phyloP scores from a whole-genome alignment of 2,888 invertebrate species.

The Andrena marginata region DNA sequence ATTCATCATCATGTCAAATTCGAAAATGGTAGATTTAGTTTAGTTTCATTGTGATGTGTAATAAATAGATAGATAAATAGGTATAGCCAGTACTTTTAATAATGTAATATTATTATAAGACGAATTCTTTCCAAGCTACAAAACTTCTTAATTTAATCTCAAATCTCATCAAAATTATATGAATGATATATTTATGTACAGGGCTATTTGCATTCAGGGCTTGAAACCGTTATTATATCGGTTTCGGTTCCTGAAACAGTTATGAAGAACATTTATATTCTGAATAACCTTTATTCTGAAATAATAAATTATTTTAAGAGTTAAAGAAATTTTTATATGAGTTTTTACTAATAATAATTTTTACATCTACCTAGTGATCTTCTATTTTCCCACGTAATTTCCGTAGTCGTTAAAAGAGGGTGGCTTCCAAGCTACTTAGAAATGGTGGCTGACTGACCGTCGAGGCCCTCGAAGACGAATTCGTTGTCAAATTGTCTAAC shows the following conservation, averaged over 20 bases:
- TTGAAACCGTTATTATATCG: too few relatives aligned
- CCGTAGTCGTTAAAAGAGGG: slow-evolving; percentile 31
- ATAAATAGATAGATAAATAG: not conserved
- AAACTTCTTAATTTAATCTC: not conserved
- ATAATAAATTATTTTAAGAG: too few relatives aligned
- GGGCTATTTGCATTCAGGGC: too few relatives aligned
- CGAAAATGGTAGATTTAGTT: too few relatives aligned
- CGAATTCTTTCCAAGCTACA: not conserved
- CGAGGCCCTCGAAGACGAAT: slow-evolving; percentile 73
- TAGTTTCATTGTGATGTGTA: not conserved
- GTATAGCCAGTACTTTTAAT: not conserved
- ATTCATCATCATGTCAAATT: not conserved
- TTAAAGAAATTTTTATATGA: too few relatives aligned
- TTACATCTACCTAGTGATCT: not conserved
- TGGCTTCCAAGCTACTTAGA: slow-evolving; percentile 19
- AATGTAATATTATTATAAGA: not conserved
- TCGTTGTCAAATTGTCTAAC: slow-evolving; percentile 81
- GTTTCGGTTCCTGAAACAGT: too few relatives aligned
- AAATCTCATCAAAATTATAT: too few relatives aligned
- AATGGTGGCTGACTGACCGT: slow-evolving; percentile 37
- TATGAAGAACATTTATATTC: too few relatives aligned
- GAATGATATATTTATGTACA: too few relatives aligned
- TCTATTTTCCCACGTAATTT: not conserved
- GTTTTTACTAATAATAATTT: too few relatives aligned
- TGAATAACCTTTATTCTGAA: too few relatives aligned